These are phyloP conservation scores for Plemyria rubiginata DNA, from an alignment of 2,888 invertebrate species.

Conservation along the genomic window DNA sequence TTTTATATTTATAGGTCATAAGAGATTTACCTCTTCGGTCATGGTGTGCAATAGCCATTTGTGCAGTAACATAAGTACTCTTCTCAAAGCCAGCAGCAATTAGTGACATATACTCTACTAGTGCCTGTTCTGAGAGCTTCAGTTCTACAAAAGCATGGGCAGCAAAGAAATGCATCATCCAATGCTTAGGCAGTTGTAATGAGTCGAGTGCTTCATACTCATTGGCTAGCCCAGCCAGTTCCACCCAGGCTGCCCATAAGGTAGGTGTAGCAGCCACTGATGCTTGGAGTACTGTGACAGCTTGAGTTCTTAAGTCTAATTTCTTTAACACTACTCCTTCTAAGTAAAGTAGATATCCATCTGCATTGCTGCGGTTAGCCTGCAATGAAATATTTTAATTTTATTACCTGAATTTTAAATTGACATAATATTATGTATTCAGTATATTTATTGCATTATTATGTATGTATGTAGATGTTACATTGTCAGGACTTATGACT, in stretches of 20 bases:
- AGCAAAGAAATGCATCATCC: constrained; percentile 97
- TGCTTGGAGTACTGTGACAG: constrained; percentile 91
- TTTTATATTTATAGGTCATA: too few relatives aligned
- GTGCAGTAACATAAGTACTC: constrained; percentile 95
- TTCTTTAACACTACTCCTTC: constrained; percentile 96
- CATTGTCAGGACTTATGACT: too few relatives aligned
- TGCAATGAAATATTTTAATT: constrained; percentile 44
- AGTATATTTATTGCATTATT: too few relatives aligned
- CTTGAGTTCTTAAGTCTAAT: constrained; percentile 90
- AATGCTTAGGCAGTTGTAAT: constrained; percentile 91
- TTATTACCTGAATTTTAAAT: neutral
- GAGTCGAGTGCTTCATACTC: constrained; percentile 90
- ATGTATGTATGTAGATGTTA: too few relatives aligned
- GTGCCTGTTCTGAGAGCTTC: constrained; percentile 94
- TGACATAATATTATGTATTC: too few relatives aligned
- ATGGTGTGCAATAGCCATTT: constrained; percentile 96
- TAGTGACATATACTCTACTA: constrained; percentile 92
- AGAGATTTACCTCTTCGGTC: constrained; percentile 90
- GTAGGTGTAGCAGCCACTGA: constrained; percentile 92
- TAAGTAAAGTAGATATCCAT: constrained; percentile 94
- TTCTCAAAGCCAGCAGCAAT: constrained; percentile 92
- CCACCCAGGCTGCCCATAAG: constrained; percentile 98
- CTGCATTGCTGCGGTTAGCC: constrained; percentile 88
- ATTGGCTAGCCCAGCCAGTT: constrained; percentile 93
- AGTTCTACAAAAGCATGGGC: constrained; percentile 96